phyloP scores from a whole-genome alignment of 2,113 vertebrate species.

The Bothrops jararaca region DNA sequence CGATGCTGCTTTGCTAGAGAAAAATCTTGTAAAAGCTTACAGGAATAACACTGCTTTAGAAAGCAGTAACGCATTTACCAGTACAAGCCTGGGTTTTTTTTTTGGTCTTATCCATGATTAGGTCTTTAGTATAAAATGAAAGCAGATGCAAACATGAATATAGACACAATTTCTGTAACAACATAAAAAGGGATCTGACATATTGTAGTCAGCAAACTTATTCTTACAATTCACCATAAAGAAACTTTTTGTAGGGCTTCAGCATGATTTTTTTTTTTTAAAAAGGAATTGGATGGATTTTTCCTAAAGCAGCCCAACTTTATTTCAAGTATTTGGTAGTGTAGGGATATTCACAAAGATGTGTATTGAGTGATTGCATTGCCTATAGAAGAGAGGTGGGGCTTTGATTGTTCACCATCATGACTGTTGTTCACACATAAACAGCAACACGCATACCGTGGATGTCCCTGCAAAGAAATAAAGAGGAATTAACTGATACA shows the following conservation, averaged over 20 bases:
- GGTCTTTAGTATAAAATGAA: slow-evolving; percentile 42
- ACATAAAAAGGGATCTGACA: slow-evolving; percentile 51
- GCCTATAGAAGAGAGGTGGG: no score
- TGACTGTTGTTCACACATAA: no score
- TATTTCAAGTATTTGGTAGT: slow-evolving; percentile 36
- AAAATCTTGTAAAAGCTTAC: slow-evolving; percentile 48
- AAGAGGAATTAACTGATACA: no score
- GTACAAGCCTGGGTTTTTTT: slow-evolving; percentile 38
- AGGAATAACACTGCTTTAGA: slow-evolving; percentile 57
- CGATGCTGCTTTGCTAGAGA: slow-evolving; percentile 47
- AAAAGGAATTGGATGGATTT: slow-evolving; percentile 22
- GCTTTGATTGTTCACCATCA: no score
- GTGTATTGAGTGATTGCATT: no score
- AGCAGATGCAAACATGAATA: slow-evolving; percentile 33
- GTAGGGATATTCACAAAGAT: neutral
- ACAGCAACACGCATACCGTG: no score
- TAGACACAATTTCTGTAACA: slow-evolving; percentile 50
- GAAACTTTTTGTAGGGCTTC: slow-evolving; percentile 47
- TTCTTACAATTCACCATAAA: slow-evolving; percentile 40
- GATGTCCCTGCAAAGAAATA: no score
- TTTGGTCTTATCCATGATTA: slow-evolving; percentile 48
- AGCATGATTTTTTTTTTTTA: neutral
- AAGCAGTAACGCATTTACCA: slow-evolving; percentile 44
- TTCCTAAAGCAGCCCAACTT: slow-evolving; percentile 47
- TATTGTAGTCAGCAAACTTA: slow-evolving; percentile 35